A percentile compares a stretch with the other conserved stretches of the same genome.
Conservation (phyloP, 1,140 invertebrate species). For the Sycobia sp. region DNA sequence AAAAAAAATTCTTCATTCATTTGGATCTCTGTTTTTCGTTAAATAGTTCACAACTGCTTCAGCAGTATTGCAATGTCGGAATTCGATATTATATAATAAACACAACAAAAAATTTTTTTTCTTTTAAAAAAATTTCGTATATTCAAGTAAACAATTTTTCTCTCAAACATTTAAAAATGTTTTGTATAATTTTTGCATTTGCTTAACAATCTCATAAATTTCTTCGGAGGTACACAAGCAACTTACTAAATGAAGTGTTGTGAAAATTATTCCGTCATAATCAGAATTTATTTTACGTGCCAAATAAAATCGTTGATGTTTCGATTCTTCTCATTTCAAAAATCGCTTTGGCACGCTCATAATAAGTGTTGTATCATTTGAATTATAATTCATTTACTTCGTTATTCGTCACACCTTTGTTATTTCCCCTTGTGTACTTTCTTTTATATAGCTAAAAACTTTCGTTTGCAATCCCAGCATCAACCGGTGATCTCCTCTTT, state of each 20-base stretch:
- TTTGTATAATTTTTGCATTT: neutral
- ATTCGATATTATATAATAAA: neutral
- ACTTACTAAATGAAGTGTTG: constrained; percentile 23
- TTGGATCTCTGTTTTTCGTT: constrained; percentile 22
- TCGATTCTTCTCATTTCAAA: neutral
- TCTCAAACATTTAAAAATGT: constrained; percentile 28
- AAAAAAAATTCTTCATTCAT: neutral
- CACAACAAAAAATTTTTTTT: constrained; percentile 21
- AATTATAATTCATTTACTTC: neutral
- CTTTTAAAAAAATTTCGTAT: constrained; percentile 9
- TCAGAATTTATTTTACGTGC: constrained; percentile 22
- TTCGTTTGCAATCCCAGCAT: constrained; percentile 30
- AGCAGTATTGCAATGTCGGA: constrained; percentile 6
- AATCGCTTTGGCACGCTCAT: constrained; percentile 10
- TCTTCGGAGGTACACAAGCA: neutral
- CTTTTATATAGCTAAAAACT: constrained; percentile 22
- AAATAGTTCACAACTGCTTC: constrained; percentile 25
- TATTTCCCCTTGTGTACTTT: constrained; percentile 12
- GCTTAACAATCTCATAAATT: neutral
- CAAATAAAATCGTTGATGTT: constrained; percentile 13
- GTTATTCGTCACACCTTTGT: constrained; percentile 13
- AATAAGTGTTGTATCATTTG: neutral
- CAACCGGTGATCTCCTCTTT: constrained; percentile 23
- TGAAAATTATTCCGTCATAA: constrained; percentile 28
- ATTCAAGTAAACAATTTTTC: constrained; percentile 15